Conservation (phyloP, 2,888 invertebrate species). For the Hydrotaea cyrtoneurina region DNA sequence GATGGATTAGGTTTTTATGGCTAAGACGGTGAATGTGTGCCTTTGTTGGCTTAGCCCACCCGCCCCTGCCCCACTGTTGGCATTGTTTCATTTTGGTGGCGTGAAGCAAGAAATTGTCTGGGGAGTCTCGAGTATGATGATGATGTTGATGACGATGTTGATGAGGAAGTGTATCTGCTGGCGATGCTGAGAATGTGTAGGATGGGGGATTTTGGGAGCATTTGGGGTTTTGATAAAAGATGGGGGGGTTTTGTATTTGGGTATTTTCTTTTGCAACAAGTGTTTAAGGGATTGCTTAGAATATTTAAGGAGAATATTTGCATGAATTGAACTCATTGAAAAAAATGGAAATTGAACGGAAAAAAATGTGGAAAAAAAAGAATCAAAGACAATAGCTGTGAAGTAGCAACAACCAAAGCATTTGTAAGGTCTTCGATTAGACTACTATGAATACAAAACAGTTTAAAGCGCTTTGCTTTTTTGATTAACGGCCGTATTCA, state of each 20-base stretch:
- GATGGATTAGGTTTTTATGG: slow-evolving; percentile 26
- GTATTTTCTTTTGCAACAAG: not conserved
- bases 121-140: not conserved
- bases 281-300: not conserved
- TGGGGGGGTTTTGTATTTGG: not conserved
- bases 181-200: too few relatives aligned
- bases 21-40: slow-evolving; percentile 13
- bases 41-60: not conserved
- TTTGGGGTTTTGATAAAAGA: not conserved
- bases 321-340: not conserved
- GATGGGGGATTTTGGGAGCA: not conserved
- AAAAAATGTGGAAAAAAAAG: too few relatives aligned
- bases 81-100: not conserved
- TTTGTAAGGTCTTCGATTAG: too few relatives aligned
- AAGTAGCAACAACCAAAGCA: too few relatives aligned
- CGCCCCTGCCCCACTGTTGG: not conserved
- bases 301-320: not conserved
- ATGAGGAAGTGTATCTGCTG: not conserved
- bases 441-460: too few relatives aligned
- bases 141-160: not conserved
- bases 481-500: too few relatives aligned
- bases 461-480: too few relatives aligned
- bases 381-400: too few relatives aligned
- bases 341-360: not conserved
- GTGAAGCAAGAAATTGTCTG: not conserved